Base-by-base conservation (phyloP, 2,888 invertebrate species). In the Diarsia dahlii region DNA sequence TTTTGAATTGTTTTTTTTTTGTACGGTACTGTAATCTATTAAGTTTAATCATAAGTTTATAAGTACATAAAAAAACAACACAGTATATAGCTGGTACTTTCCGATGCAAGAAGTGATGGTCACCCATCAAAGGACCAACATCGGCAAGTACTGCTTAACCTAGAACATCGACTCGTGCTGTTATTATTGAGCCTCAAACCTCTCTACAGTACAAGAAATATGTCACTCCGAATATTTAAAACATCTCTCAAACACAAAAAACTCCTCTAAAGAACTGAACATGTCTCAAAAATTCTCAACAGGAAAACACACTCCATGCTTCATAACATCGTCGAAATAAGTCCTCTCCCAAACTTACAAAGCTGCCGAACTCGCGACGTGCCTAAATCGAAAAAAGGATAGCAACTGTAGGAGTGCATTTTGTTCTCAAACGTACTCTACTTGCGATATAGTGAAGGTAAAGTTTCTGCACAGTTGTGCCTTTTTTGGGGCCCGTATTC, bases 361-460 rank as follows among this genome's bases (percentile, higher is more conserved):
- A 81, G 73, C 78, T 67, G 68, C 50, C n/a, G 50, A 84, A 78
- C 75, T 84, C 64, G 20, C 64, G 60, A 39, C 71, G 62, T 68
- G 71, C 72, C 73, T 78, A 74, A 85, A 83, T 80, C 75, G 74
- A 81, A 84, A 81, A 84, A 85, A 85, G 64, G 66, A 71, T 78
- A 63, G 63, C 63, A 23, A 78, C 78, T 6, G 58, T 67, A 20
- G 60, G 74, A 85, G 83, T 85, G 85, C 85, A 85, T 85, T 85
- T 81, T 77, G 84, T 84, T 81, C 81, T 83, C 78, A 63, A 74
- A 82, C 70, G 71, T 85, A 74, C 78, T 52, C 63, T 71, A 77
- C 68, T 80, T 82, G 73, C 78, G 76, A 81, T 84, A 83, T 71
- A 87, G 70, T 82, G 75, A 79, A 84, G 83, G 82, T 76, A 84